A percentile compares a stretch with the other conserved stretches of the same genome.
Evolutionary conservation across 2,797 vertebrate species (phyloP).

Genomic region (Tangara arthus): DNA sequence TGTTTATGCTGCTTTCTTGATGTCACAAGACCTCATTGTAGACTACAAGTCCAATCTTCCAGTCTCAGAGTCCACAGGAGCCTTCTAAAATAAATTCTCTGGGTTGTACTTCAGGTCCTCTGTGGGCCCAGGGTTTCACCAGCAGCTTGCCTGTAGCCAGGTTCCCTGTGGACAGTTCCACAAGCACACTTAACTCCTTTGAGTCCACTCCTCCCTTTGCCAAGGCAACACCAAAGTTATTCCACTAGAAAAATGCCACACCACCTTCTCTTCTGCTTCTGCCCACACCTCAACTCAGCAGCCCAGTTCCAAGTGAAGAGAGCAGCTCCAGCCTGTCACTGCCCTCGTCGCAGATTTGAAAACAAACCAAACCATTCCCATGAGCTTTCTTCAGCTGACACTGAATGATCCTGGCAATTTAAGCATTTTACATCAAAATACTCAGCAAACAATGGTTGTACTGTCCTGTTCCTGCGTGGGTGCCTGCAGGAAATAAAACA

Average conservation of each 20-base stretch:
- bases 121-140: background rate
- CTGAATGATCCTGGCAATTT: background rate
- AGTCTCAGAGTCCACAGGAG: background rate
- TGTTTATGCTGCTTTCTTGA: background rate
- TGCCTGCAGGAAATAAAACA: constrained; percentile 20
- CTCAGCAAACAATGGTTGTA: constrained; percentile 1
- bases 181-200: background rate
- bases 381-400: constrained; percentile 30
- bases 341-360: background rate
- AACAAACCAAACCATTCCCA: background rate
- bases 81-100: background rate
- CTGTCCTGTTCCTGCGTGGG: background rate
- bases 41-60: background rate
- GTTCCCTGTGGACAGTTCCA: background rate
- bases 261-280: background rate
- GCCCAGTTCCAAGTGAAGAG: background rate
- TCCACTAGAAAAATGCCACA: background rate
- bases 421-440: constrained; percentile 36
- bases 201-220: background rate
- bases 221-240: background rate
- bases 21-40: background rate
- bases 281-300: background rate
- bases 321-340: background rate
- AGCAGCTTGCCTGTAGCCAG: background rate
- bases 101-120: background rate